Evolutionary conservation across 2,113 vertebrate genomes (phyloP), one percentile per base, ranked within the genome.

Genomic region (Cynoglossus semilaevis): DNA sequence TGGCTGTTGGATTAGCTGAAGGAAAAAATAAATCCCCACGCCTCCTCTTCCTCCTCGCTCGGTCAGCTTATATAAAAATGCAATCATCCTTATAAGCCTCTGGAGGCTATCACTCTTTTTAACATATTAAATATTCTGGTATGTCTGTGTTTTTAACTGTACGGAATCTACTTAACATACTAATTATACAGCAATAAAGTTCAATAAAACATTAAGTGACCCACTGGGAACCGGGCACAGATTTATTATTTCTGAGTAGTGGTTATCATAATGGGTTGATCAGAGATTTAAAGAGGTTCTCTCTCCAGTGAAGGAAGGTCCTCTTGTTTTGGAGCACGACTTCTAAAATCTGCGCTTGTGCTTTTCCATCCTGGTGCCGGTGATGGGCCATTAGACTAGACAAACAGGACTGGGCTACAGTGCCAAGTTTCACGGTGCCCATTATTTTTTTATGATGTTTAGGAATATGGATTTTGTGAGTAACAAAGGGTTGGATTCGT

Each of bases 11-110:
- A 7, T 51, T 15, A 16, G 34, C 34, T 15, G 49, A 34, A 14
- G 19, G 47, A 22, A 22, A 15, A n/a, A 15, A 5, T 19, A 37
- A 42, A 29, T 43, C 16, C 4, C 14, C 22, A 34, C 19, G 48
- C 16, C 17, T 48, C 48, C 8, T 13, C 18, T 4, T 12, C 19
- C 16, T 58, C 44, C 4, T 44, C 13, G 19, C 11, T 52, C 13
- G 42, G 44, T 62, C 36, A 15, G 52, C 19, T 67, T 37, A 15
- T 50, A 51, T 61, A 10, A 53, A 19, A 29, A 58, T 38, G 19
- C 36, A 22, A 17, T 44, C 15, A 16, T 16, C 15, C 51, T 22
- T 44, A 45, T 51, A 47, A 9, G 15, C 43, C 61, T 36, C 11
- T 7, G 38, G 43, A 59, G 48, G 9, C 47, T 4, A 7, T 2